These are phyloP conservation scores for Eriocheir sinensis DNA, from an alignment of 1,140 invertebrate genomes.

Conservation along the genomic window DNA sequence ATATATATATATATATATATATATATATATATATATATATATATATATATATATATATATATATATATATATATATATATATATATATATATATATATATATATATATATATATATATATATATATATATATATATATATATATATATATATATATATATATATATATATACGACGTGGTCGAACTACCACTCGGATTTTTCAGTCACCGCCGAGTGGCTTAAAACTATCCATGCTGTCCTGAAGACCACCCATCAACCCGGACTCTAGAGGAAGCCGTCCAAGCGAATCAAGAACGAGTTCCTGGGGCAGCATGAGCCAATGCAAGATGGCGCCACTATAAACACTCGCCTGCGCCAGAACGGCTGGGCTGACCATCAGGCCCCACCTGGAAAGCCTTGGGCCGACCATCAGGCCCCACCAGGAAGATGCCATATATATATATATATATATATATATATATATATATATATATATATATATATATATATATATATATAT, in stretches of 20 bases:
- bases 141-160: conserved; percentile 51
- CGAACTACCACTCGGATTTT: not conserved
- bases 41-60: conserved; percentile 20
- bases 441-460: conserved; percentile 61
- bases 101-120: conserved; percentile 61
- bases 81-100: conserved; percentile 60
- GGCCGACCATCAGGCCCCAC: no score
- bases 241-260: no score
- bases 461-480: conserved; percentile 55
- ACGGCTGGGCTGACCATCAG: no score
- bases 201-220: no score
- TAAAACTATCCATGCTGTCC: no score
- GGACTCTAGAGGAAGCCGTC: no score
- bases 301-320: no score
- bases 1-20: conserved; percentile 62
- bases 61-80: conserved; percentile 50
- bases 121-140: conserved; percentile 57
- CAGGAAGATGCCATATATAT: no score
- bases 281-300: no score
- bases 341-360: no score
- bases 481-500: conserved; percentile 61
- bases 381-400: no score
- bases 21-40: conserved; percentile 60
- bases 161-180: conserved; percentile 6
- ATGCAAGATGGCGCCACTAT: no score